Evolutionary conservation across 2,888 invertebrate species (phyloP).

Genomic region (Notocelia uddmanniana): DNA sequence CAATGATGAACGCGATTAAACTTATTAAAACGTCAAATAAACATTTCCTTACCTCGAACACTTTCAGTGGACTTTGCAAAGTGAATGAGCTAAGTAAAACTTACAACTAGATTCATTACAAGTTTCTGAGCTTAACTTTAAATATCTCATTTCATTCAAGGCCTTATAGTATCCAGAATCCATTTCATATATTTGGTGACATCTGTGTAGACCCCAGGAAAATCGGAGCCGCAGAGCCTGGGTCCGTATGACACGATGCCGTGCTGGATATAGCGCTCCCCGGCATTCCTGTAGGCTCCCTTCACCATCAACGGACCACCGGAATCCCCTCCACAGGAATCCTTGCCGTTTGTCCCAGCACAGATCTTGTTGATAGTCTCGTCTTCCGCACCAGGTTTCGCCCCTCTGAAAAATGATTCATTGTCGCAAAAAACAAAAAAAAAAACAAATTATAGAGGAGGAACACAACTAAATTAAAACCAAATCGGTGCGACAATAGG

Average conservation of each 20-base stretch:
- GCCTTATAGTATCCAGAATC: conserved; percentile 62
- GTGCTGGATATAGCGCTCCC: conserved; percentile 53
- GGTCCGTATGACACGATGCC: conserved; percentile 57
- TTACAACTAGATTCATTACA: not conserved
- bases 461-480: too few relatives aligned
- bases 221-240: conserved; percentile 58
- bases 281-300: conserved; percentile 21
- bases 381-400: conserved; percentile 26
- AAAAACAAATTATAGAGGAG: not conserved
- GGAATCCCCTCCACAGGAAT: conserved; percentile 88
- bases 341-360: conserved; percentile 72
- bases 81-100: not conserved
- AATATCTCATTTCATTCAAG: conserved; percentile 38
- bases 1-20: not conserved
- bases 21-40: not conserved
- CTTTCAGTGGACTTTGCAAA: too few relatives aligned
- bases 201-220: conserved; percentile 74
- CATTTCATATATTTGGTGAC: conserved; percentile 69
- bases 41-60: not conserved
- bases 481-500: too few relatives aligned
- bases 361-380: conserved; percentile 47
- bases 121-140: not conserved
- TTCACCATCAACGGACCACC: conserved; percentile 87
- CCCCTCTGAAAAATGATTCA: conserved; percentile 40
- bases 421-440: too few relatives aligned